Conservation (phyloP, 2,113 vertebrate species). For the Neoarius graeffei region DNA sequence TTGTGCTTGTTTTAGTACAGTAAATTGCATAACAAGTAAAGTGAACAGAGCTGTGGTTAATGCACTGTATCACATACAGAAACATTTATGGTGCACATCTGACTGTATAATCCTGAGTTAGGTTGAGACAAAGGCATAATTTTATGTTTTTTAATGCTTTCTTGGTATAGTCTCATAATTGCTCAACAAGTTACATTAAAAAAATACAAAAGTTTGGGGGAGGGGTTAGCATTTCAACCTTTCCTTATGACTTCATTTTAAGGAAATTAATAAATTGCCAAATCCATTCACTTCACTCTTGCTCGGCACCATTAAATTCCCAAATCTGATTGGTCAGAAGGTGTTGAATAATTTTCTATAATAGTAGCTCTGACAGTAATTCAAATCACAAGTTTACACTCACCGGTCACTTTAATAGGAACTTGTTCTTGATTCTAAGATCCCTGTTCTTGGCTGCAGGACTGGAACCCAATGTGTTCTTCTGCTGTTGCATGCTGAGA, state of each 20-base stretch:
- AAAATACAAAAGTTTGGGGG: background rate
- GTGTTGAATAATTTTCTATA: background rate
- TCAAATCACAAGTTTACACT: too few relatives aligned
- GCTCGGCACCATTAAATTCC: background rate
- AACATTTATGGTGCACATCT: background rate
- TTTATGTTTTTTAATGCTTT: background rate
- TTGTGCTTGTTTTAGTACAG: background rate
- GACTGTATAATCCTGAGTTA: background rate
- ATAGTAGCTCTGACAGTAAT: too few relatives aligned
- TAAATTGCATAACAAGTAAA: background rate
- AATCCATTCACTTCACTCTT: background rate
- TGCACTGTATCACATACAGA: background rate
- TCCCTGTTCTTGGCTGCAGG: too few relatives aligned
- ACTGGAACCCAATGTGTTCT: too few relatives aligned
- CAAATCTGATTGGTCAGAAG: background rate
- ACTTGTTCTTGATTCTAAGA: too few relatives aligned
- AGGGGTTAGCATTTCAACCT: background rate
- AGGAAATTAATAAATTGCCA: background rate
- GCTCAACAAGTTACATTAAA: background rate
- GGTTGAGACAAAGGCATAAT: background rate
- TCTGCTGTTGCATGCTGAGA: too few relatives aligned
- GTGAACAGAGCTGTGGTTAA: background rate
- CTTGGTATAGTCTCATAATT: background rate
- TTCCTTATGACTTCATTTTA: background rate
- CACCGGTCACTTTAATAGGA: too few relatives aligned